Conservation (phyloP, 2,888 invertebrate genomes). For the Leptinotarsa rubiginosa region DNA sequence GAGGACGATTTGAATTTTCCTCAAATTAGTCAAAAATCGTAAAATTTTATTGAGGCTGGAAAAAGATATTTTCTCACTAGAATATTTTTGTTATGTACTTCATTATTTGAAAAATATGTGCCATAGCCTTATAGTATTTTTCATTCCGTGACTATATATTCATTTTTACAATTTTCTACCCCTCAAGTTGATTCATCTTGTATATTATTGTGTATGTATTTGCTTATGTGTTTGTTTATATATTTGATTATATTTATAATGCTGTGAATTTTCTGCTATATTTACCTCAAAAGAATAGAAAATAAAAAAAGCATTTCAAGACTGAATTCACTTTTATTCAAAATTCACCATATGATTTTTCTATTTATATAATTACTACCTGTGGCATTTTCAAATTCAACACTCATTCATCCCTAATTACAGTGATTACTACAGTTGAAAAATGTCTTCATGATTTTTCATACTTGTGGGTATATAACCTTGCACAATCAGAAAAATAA, state of each 20-base stretch:
- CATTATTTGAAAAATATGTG: neutral
- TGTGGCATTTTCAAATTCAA: too few species aligned
- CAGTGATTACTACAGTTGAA: too few species aligned
- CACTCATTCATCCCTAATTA: too few species aligned
- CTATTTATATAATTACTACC: neutral
- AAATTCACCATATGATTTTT: neutral
- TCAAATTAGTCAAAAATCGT: neutral
- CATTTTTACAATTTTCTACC: too few species aligned
- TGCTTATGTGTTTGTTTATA: conserved; percentile 32
- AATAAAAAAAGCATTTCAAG: conserved; percentile 47
- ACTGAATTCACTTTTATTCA: conserved; percentile 39
- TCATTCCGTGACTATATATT: neutral
- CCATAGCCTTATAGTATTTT: neutral
- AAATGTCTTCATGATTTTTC: too few species aligned
- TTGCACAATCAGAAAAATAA: too few species aligned
- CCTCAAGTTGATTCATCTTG: conserved; percentile 25
- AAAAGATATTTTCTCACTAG: neutral
- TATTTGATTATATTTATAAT: conserved; percentile 45
- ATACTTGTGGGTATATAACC: too few species aligned
- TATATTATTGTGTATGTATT: conserved; percentile 37
- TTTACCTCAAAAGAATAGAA: conserved; percentile 46
- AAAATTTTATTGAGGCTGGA: too few species aligned
- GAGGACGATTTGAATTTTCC: neutral
- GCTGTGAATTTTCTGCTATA: conserved; percentile 47
- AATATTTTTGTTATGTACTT: neutral